Conservation (phyloP, 2,797 vertebrate species). For the Syncerus caffer region DNA sequence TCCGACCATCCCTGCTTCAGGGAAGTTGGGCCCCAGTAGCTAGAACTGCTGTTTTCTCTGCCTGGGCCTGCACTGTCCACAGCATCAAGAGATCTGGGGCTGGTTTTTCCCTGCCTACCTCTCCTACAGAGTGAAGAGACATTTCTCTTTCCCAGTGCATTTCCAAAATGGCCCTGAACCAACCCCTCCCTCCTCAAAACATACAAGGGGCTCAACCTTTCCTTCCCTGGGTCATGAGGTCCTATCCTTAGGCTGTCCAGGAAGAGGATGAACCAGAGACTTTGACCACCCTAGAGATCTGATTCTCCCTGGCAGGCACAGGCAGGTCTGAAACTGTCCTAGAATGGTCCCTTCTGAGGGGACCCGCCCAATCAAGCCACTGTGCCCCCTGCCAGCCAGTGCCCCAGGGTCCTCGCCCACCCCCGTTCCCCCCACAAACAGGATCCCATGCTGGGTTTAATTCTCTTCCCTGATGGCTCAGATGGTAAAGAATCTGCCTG, state of each 20-base stretch:
- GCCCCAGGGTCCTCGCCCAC: neutral
- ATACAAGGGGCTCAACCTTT: neutral
- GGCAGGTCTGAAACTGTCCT: neutral
- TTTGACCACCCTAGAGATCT: neutral
- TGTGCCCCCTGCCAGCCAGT: accelerated
- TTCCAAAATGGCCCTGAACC: neutral
- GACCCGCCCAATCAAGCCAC: accelerated
- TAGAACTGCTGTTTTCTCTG: neutral
- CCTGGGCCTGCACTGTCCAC: neutral
- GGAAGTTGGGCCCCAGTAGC: neutral
- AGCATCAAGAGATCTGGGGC: neutral
- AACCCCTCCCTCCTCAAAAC: neutral
- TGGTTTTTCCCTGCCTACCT: neutral
- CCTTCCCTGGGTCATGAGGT: accelerated
- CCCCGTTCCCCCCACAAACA: accelerated
- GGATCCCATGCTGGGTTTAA: neutral
- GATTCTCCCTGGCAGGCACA: neutral
- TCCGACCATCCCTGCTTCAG: neutral
- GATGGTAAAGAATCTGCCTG: neutral
- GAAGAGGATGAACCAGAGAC: neutral
- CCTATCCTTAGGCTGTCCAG: neutral
- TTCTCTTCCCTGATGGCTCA: neutral
- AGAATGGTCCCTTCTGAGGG: neutral
- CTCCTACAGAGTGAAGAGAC: neutral
- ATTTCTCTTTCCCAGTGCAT: neutral